These are phyloP conservation scores for Lethocerus indicus DNA, from an alignment of 1,140 invertebrate genomes.

Conservation along the genomic window DNA sequence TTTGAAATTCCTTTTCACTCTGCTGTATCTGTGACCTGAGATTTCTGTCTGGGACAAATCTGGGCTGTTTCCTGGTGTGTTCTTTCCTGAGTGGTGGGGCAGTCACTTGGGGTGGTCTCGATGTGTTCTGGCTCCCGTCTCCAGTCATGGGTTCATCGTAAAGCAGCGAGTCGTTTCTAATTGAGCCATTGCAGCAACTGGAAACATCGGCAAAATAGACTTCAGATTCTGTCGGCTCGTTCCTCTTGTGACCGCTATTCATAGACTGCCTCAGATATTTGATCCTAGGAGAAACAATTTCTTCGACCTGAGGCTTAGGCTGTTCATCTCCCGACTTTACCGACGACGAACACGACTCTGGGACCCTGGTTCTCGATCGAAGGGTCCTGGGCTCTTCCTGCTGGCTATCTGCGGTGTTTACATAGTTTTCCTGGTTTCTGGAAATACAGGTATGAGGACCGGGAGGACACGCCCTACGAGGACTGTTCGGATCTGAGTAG, in stretches of 20 bases:
- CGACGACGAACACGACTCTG: slow-evolving; percentile 12
- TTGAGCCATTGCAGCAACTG: slow-evolving; percentile 61
- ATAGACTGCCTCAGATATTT: slow-evolving; percentile 14
- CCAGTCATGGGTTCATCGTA: slow-evolving; percentile 22
- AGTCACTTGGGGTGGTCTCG: no score
- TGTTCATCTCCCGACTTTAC: slow-evolving; percentile 9
- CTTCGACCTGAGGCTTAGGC: slow-evolving; percentile 1
- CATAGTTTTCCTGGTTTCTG: slow-evolving; percentile 1
- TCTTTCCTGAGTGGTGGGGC: neutral
- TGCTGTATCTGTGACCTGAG: neutral
- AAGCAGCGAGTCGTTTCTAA: slow-evolving; percentile 33
- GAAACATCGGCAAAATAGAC: slow-evolving; percentile 73
- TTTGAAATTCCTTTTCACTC: slow-evolving; percentile 10
- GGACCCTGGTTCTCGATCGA: neutral
- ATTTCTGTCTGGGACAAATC: slow-evolving; percentile 9
- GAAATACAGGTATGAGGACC: no score
- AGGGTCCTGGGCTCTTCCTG: neutral
- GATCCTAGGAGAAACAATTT: slow-evolving; percentile 9
- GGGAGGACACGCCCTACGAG: no score
- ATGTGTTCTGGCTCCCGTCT: slow-evolving; percentile 1
- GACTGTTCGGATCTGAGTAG: slow-evolving; percentile 17
- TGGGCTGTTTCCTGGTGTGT: slow-evolving; percentile 7
- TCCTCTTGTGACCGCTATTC: no score
- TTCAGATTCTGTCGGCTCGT: slow-evolving; percentile 41
- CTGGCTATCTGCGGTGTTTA: neutral